Evolutionary conservation across 2,113 vertebrate genomes (phyloP), one percentile per base, ranked within the genome.

Genomic region (Leucopsar rothschildi): DNA sequence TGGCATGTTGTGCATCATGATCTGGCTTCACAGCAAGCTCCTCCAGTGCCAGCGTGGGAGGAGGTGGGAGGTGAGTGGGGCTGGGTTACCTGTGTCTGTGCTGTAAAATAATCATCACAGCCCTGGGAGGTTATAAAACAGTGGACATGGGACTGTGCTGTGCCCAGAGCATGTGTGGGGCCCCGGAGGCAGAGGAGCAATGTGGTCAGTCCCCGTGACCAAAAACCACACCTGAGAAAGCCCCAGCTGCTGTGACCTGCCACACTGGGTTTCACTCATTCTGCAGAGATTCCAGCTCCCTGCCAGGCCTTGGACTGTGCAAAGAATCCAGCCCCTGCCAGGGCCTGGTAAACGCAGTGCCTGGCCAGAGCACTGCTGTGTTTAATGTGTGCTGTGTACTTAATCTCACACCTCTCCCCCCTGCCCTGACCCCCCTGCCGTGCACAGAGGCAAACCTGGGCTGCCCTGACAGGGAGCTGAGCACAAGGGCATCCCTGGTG

Each of bases 181-280:
- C 60, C 60, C 45, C 0, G 0, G 45, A 17, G 15, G 55, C 75
- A 66, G 12, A 29, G 31, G 16, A 73, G 6, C 1, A 3, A 9
- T 40, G 69, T 24, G 52, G 39, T 79, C 80, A 75, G 40, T 52
- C 37, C 39, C 56, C 2, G 1, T 57, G 76, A 88, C 37, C 61
- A 45, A 29, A 90, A 90, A 35, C 57, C 33, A 55, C 35, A 47
- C 16, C 22, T 63, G 57, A 91, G 72, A 50, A 83, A 61, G 28
- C 2, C 10, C 14, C 40, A 56, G 33, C 24, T 84, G 50, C 55
- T 0, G 0, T 47, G 55, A 65, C 44, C n/a, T 80, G 64, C 35
- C 42, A 50, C 5, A 0, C 17, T 21, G 47, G 47, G 28, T 29
- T 79, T 84, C 63, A 24, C 52, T 75, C 37, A 8, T 16, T 15